Evolutionary conservation across 2,797 vertebrate genomes (phyloP).

Genomic region (Phoeniculus purpureus): DNA sequence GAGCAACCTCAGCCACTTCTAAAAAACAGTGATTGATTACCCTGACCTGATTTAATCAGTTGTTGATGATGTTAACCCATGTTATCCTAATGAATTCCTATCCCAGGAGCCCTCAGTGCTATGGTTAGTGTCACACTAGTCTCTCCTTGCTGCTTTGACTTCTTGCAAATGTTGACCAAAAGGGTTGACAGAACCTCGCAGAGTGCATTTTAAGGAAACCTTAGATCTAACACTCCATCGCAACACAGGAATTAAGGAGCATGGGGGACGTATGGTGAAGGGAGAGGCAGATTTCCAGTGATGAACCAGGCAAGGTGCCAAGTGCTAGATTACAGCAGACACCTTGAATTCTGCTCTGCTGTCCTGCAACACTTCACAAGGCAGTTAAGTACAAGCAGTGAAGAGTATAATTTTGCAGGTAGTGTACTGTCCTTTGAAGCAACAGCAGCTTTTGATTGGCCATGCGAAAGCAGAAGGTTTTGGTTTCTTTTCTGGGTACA

Average conservation of each 20-base stretch:
- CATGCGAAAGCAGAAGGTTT: background rate
- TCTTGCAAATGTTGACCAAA: background rate
- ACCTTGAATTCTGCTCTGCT: background rate
- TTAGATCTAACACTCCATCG: background rate
- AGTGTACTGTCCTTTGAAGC: background rate
- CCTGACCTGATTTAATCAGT: background rate
- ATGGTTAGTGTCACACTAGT: background rate
- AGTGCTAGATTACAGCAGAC: background rate
- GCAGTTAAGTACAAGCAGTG: background rate
- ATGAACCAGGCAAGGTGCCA: background rate
- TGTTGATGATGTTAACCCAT: background rate
- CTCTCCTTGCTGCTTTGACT: background rate
- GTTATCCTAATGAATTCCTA: background rate
- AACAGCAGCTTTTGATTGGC: background rate
- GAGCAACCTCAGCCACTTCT: background rate
- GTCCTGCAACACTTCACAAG: background rate
- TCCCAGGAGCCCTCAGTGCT: background rate
- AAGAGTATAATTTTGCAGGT: background rate
- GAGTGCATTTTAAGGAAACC: background rate
- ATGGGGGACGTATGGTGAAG: background rate
- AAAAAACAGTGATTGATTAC: background rate
- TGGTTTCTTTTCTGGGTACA: background rate
- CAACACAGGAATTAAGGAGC: background rate
- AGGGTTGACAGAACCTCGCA: background rate
- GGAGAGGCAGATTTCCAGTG: background rate